Base-by-base conservation (phyloP, 2,888 invertebrate genomes). In the Drosophila sordidula region DNA sequence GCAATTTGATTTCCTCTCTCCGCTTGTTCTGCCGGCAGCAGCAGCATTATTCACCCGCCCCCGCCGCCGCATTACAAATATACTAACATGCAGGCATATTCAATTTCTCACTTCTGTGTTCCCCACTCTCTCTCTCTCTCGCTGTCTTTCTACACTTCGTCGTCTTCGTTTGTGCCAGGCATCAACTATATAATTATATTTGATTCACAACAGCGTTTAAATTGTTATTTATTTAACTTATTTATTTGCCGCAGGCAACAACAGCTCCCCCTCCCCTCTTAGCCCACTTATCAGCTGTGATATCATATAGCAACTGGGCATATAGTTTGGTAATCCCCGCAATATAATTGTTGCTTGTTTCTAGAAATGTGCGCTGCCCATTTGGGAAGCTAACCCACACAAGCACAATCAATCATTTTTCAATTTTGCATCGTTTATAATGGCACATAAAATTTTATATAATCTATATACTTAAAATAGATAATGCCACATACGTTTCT, bases 161-260 rank as follows among this genome's bases (percentile, higher is more conserved):
- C 44, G 32, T 62, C 36, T 47, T 62, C 51, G 38, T 45, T 59
- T 52, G 36, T 66, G 58, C 36, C n/a, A 32, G 45, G 22, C 39
- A 49, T 44, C 34, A 46, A 68, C 66, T 66, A 52, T 36, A 22
- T 74, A 54, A 65, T 68, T 74, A 63, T 64, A 75, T 65, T 62
- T 77, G 56, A 65, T 69, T 71, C 63, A 63, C 54, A 70, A 41
- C 44, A 52, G 34, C 51, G 41, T 50, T 64, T 75, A 50, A 69
- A 67, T 68, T 61, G 56, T 75, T 71, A 55, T 74, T 70, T 76
- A 52, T 67, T 72, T 38, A 56, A 68, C 66, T 78, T 70, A 49
- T 59, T 68, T 70, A 44, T 54, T 62, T 71, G 52, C 59, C 16
- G 16, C 5, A 6, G 41, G 5, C 38, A 29, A 22, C 12, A 29